These are phyloP conservation scores for Lordiphosa clarofinis DNA, from an alignment of 1,140 invertebrate species.

Conservation along the genomic window DNA sequence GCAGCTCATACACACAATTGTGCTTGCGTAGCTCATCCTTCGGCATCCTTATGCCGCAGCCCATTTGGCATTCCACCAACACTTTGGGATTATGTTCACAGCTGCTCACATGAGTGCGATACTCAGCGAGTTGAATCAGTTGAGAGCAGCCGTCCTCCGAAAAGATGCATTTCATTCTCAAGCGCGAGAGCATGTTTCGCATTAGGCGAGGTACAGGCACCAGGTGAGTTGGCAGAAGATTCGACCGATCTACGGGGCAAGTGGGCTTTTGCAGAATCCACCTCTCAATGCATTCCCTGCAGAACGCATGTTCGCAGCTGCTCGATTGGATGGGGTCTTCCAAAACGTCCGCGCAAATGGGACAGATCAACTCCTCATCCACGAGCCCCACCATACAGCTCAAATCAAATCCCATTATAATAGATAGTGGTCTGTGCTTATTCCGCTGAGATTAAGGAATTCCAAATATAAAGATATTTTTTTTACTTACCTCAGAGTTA, in stretches of 20 bases:
- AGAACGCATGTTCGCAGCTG: conserved; percentile 53
- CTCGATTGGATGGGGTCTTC: conserved; percentile 53
- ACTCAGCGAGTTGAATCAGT: conserved; percentile 34
- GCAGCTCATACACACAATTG: conserved; percentile 48
- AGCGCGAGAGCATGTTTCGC: conserved; percentile 53
- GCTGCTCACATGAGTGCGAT: conserved; percentile 32
- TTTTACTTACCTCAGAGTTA: conserved; percentile 8
- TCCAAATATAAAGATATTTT: not conserved
- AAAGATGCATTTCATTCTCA: conserved; percentile 48
- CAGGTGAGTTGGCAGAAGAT: conserved; percentile 23
- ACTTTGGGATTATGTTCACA: conserved; percentile 52
- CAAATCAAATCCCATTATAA: conserved; percentile 59
- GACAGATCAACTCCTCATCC: conserved; percentile 57
- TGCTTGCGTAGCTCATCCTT: conserved; percentile 47
- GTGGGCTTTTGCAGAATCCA: conserved; percentile 50
- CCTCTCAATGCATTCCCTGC: conserved; percentile 47
- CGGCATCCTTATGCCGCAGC: conserved; percentile 50
- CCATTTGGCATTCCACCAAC: conserved; percentile 35
- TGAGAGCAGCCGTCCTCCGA: conserved; percentile 28
- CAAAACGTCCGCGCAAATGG: conserved; percentile 54
- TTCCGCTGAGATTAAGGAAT: not conserved
- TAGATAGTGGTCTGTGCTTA: conserved; percentile 1
- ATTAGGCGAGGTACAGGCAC: conserved; percentile 40
- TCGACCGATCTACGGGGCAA: conserved; percentile 53
- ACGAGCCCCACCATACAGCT: conserved; percentile 42